Percentiles rank a stretch among this genome's conserved stretches.
phyloP scores from a whole-genome alignment of 2,888 invertebrate species.

The Clanis bilineata region DNA sequence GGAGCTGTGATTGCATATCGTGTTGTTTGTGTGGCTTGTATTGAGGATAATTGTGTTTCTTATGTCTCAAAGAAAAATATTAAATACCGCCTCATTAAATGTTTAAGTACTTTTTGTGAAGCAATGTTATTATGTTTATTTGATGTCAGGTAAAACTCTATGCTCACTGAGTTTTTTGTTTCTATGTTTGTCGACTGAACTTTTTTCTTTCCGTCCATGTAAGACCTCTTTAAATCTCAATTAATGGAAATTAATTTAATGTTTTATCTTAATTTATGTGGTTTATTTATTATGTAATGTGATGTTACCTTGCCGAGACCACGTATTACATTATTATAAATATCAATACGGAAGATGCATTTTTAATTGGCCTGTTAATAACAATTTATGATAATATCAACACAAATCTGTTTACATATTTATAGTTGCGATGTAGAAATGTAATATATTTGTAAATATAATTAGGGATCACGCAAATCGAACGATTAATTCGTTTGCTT shows the following conservation, averaged over 20 bases:
- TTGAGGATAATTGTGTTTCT: constrained; percentile 4
- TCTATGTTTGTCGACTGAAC: constrained; percentile 17
- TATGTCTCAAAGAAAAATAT: constrained; percentile 1
- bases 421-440: no score
- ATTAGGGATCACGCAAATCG: not conserved
- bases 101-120: not conserved
- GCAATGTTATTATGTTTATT: not conserved
- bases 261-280: not conserved
- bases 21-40: constrained; percentile 4
- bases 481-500: not conserved
- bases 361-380: no score
- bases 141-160: not conserved
- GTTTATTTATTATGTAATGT: not conserved
- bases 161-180: not conserved
- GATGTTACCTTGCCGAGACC: not conserved
- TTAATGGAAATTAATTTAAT: constrained; percentile 3
- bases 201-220: constrained; percentile 33
- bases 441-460: no score
- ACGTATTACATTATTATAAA: no score
- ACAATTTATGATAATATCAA: no score
- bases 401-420: no score
- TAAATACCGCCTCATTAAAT: not conserved
- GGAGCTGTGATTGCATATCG: constrained; percentile 20
- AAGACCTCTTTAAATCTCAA: constrained; percentile 22
- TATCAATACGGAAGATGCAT: no score